Conservation (phyloP, 2,797 vertebrate species). For the Spinus pinus region DNA sequence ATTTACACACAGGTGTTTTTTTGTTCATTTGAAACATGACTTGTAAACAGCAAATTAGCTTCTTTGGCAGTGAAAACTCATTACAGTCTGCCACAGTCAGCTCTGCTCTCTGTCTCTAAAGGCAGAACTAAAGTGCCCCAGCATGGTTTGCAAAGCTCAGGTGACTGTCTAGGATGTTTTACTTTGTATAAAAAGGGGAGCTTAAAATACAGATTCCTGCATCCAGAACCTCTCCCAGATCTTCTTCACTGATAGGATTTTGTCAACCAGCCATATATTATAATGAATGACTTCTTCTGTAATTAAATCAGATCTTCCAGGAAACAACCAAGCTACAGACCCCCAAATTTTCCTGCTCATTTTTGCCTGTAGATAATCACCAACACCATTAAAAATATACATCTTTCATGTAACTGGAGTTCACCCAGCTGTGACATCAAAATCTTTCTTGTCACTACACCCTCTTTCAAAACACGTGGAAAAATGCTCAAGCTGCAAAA, state of each 20-base stretch:
- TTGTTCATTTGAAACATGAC: background rate
- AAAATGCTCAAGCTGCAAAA: background rate
- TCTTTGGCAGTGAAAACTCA: background rate
- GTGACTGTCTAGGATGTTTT: background rate
- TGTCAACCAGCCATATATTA: background rate
- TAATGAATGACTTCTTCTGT: background rate
- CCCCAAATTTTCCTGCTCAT: rapidly evolving
- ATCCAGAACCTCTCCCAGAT: background rate
- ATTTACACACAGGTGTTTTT: background rate
- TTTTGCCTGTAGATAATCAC: background rate
- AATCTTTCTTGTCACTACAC: background rate
- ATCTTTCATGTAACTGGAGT: background rate
- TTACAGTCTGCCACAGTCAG: background rate
- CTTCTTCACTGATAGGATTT: background rate
- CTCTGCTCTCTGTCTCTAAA: background rate
- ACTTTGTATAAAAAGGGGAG: background rate
- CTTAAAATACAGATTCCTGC: background rate
- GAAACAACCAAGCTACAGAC: background rate
- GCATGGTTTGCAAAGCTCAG: background rate
- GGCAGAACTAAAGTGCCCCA: background rate
- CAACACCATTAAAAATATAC: background rate
- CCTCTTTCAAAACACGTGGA: background rate
- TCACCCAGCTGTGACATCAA: background rate
- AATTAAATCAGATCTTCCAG: background rate
- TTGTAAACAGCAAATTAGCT: background rate